Evolutionary conservation across 2,888 invertebrate species (phyloP).

Genomic region (Stegophylla sp.): DNA sequence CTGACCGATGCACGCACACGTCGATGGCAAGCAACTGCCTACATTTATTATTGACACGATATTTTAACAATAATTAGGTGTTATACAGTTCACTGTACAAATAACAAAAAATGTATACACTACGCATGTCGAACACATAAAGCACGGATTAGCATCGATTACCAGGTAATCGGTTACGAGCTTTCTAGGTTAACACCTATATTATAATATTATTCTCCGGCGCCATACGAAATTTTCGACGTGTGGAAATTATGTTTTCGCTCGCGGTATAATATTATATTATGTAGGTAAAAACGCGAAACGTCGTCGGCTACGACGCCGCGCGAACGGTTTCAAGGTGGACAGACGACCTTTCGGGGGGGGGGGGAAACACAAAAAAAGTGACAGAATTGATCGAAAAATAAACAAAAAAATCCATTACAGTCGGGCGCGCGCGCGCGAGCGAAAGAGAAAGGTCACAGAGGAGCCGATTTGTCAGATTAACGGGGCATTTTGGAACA

Average conservation of each 20-base stretch:
- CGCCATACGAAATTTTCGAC: too few relatives aligned
- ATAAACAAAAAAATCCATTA: slow-evolving; percentile 20
- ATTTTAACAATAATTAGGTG: slow-evolving; percentile 16
- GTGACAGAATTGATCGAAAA: background rate
- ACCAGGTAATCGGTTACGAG: too few relatives aligned
- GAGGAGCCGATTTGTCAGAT: slow-evolving; percentile 36
- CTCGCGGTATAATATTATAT: too few relatives aligned
- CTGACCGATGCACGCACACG: background rate
- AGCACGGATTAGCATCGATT: too few relatives aligned
- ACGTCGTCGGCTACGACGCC: too few relatives aligned
- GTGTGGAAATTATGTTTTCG: too few relatives aligned
- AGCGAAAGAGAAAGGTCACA: slow-evolving; percentile 52
- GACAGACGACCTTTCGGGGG: slow-evolving; percentile 50
- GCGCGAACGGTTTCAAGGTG: slow-evolving; percentile 41
- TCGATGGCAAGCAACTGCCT: background rate
- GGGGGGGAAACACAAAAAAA: background rate
- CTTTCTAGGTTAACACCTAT: too few relatives aligned
- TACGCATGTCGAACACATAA: background rate
- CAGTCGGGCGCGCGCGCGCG: too few relatives aligned
- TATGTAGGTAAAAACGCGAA: too few relatives aligned
- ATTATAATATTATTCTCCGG: too few relatives aligned
- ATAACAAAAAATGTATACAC: slow-evolving; percentile 1
- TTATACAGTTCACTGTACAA: slow-evolving; percentile 23
- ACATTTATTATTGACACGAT: background rate
- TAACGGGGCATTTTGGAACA: slow-evolving; percentile 54